These are phyloP conservation scores for Heliconius cydno DNA, from an alignment of 2,888 invertebrate species.

Conservation along the genomic window DNA sequence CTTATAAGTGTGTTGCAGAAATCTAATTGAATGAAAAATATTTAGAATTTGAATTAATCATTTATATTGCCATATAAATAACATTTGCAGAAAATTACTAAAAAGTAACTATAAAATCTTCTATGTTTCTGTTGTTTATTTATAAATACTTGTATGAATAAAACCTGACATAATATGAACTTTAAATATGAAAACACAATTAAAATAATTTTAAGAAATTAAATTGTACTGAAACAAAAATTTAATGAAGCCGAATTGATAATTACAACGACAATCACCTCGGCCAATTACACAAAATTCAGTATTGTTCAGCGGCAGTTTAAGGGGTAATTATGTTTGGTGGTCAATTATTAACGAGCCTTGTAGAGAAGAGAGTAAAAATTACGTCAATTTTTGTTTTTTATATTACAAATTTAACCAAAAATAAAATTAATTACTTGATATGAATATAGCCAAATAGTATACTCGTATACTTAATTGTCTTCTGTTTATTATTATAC, in stretches of 20 bases:
- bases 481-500: too few relatives aligned
- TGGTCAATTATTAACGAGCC: constrained; percentile 33
- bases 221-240: constrained; percentile 7
- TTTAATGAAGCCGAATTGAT: constrained; percentile 23
- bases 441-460: too few relatives aligned
- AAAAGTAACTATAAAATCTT: too few relatives aligned
- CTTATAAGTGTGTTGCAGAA: too few relatives aligned
- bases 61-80: too few relatives aligned
- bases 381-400: background rate
- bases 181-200: constrained; percentile 4
- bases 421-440: background rate
- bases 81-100: too few relatives aligned
- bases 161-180: too few relatives aligned
- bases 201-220: background rate
- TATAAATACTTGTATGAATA: background rate
- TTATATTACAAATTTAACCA: background rate
- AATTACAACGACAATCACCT: constrained; percentile 34
- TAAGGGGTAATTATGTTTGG: constrained; percentile 34
- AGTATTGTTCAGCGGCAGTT: constrained; percentile 25
- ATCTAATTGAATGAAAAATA: too few relatives aligned
- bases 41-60: too few relatives aligned
- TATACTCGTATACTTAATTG: too few relatives aligned
- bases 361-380: constrained; percentile 17
- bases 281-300: constrained; percentile 33
- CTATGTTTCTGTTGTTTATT: too few relatives aligned